These are phyloP conservation scores for Pogonognathellus flavescens DNA, from an alignment of 1,140 invertebrate genomes.

Conservation along the genomic window DNA sequence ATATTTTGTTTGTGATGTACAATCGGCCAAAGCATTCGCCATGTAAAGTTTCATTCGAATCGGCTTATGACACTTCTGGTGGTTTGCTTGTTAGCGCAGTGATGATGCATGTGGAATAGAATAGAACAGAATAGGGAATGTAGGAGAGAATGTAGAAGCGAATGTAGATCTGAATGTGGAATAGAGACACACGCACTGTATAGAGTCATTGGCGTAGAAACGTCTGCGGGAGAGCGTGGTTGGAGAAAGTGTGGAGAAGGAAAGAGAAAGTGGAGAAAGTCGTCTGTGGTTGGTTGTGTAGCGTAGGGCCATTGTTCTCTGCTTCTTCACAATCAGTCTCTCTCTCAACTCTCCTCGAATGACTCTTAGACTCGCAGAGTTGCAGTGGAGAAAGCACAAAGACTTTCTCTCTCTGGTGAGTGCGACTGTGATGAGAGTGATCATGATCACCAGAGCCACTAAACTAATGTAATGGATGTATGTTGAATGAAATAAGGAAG, in stretches of 20 bases:
- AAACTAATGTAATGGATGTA: constrained; percentile 28
- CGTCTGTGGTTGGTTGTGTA: background rate
- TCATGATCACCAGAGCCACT: constrained; percentile 44
- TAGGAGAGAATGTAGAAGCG: too few relatives aligned
- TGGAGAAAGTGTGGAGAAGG: background rate
- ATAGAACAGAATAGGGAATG: background rate
- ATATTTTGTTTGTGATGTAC: too few relatives aligned
- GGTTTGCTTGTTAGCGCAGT: too few relatives aligned
- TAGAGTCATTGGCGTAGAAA: too few relatives aligned
- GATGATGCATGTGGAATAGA: background rate
- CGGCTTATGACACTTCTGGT: too few relatives aligned
- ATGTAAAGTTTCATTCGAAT: too few relatives aligned
- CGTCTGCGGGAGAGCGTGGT: too few relatives aligned
- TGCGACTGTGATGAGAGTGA: background rate
- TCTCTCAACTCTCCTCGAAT: too few relatives aligned
- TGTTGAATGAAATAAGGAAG: constrained; percentile 27
- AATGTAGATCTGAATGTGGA: too few relatives aligned
- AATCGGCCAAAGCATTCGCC: too few relatives aligned
- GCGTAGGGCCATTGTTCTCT: constrained; percentile 21
- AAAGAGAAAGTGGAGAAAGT: constrained; percentile 29
- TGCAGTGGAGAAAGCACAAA: constrained; percentile 22
- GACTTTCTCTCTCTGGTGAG: constrained; percentile 11
- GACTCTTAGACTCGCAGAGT: background rate
- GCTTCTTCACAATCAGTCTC: constrained; percentile 26
- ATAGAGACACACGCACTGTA: too few relatives aligned